These are phyloP conservation scores for Sycobia sp. DNA, from an alignment of 1,140 invertebrate species.

Conservation along the genomic window DNA sequence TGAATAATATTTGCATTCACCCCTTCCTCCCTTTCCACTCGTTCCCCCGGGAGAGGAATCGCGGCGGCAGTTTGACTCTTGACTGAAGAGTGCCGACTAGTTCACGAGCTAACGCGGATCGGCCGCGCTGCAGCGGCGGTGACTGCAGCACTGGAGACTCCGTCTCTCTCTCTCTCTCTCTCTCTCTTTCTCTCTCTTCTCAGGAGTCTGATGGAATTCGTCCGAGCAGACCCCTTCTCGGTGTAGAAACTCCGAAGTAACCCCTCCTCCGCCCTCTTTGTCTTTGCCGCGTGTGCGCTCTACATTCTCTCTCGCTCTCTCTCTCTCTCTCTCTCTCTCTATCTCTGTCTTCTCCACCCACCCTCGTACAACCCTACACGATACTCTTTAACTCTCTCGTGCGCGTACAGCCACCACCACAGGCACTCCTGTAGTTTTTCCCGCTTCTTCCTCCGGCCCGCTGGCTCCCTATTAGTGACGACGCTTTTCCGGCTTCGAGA, in stretches of 20 bases:
- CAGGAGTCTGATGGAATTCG: not conserved
- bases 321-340: no score
- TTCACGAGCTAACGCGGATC: conserved; percentile 25
- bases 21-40: no score
- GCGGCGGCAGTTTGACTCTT: conserved; percentile 13
- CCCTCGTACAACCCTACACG: no score
- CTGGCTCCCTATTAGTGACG: no score
- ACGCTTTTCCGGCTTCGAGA: no score
- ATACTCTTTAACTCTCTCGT: not conserved
- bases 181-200: no score
- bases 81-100: conserved; percentile 22
- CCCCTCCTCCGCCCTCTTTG: not conserved
- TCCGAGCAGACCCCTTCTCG: not conserved
- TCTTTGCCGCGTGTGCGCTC: not conserved
- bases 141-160: not conserved
- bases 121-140: not conserved
- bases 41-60: not conserved
- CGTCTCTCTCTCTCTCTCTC: no score
- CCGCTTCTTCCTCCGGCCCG: no score
- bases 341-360: not conserved
- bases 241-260: conserved; percentile 8
- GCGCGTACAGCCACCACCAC: no score
- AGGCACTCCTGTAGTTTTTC: no score
- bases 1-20: conserved; percentile 30
- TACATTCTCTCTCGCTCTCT: no score